These are phyloP conservation scores for Palythoa grandiflora DNA, from an alignment of 92 coral and sea anemone genomes.

Conservation along the genomic window DNA sequence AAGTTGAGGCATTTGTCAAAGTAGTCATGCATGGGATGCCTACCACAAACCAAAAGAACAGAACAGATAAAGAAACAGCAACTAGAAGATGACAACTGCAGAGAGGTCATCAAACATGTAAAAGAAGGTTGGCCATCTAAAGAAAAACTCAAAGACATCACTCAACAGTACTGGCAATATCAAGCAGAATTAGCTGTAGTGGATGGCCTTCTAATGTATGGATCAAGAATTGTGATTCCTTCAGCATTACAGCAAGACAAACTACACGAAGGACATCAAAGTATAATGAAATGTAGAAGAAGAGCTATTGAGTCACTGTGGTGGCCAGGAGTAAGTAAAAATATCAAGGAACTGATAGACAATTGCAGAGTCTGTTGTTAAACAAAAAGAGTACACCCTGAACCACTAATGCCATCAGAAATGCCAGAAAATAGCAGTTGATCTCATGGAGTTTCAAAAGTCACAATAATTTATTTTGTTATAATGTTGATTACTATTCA, in stretches of 20 bases:
- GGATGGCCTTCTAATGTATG: conserved; percentile 45
- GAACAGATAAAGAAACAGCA: conserved; percentile 38
- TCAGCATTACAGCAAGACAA: conserved; percentile 34
- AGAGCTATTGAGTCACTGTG: conserved; percentile 51
- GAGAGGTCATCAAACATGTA: conserved; percentile 43
- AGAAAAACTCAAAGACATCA: conserved; percentile 19
- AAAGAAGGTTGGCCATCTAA: conserved; percentile 50
- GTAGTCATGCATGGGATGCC: conserved; percentile 53
- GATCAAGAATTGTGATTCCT: conserved; percentile 55
- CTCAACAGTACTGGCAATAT: conserved; percentile 32
- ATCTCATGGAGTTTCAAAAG: conserved; percentile 44
- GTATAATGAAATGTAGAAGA: conserved; percentile 18
- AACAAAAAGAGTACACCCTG: conserved; percentile 20
- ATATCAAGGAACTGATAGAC: neutral
- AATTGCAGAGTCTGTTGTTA: neutral
- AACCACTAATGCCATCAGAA: conserved; percentile 36
- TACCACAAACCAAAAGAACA: conserved; percentile 24
- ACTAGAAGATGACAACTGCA: conserved; percentile 51
- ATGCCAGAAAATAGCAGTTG: conserved; percentile 58
- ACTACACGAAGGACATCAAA: conserved; percentile 61
- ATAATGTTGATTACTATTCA: conserved; percentile 40
- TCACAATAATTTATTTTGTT: conserved; percentile 44
- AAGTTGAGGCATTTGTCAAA: conserved; percentile 36
- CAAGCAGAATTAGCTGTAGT: conserved; percentile 26
- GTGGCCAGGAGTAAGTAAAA: conserved; percentile 52